Base-by-base conservation (phyloP, 2,797 vertebrate species). In the Neomorphus geoffroyi region DNA sequence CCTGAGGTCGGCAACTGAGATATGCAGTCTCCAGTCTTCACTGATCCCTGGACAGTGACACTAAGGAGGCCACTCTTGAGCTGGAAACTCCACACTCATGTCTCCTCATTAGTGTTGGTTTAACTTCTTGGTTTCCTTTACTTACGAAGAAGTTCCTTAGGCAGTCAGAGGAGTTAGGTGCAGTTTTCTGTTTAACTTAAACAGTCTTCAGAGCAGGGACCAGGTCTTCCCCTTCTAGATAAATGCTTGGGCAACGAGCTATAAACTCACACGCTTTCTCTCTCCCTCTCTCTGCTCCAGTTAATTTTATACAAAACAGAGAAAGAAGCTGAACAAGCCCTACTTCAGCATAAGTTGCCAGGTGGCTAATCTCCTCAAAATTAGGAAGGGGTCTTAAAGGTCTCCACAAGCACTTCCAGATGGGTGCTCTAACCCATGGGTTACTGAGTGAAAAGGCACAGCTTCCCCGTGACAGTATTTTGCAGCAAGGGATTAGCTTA, bases 251-350 rank as follows among this genome's bases (percentile, higher is more conserved):
- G 81, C 94, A 92, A 85, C 87, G 89, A 94, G 87, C 67, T 92
- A 64, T 32, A 92, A 90, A 89, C 69, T 88, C 91, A 83, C 67
- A 87, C 64, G 79, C 33, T 94, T 79, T 21, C 66, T 61, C 39
- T 61, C 43, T 72, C 89, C 92, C 45, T 51, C 48, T 45, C 81
- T 86, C 66, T 41, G 35, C 0, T 0, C 23, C 79, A 78, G 82
- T 73, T 89, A 74, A 80, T 92, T 95, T 95, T 94, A 96, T 90
- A 95, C 95, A 92, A 96, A 96, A 93, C 73, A 94, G 84, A 96
- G 57, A 69, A 87, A 80, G 89, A 93, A 87, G 89, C 60, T 89
- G 74, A 96, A 86, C 89, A 74, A 93, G 93, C 71, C 69, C 33
- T 27, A 27, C 65, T 83, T 73, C 32, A 71, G 85, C 82, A 88